Evolutionary conservation across 2,888 invertebrate species (phyloP).

Genomic region (Diplazon laetatorius): DNA sequence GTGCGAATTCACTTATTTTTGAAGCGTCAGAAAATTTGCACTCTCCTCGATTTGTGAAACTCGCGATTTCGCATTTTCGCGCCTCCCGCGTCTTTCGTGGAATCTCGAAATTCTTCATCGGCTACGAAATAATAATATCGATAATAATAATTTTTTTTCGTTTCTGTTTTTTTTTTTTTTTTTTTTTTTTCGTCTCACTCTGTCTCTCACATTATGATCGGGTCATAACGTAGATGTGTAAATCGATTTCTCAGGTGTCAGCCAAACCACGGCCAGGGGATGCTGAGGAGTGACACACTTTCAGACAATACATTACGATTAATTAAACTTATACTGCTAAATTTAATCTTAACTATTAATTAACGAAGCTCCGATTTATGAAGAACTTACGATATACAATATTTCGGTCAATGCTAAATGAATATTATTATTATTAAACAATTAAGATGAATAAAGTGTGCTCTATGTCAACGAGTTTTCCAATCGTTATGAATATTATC

Average conservation of each 20-base stretch:
- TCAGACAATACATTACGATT: constrained; percentile 82
- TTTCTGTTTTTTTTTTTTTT: constrained; percentile 50
- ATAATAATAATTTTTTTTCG: constrained; percentile 4
- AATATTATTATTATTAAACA: constrained; percentile 80
- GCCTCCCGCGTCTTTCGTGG: not conserved
- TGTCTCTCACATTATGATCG: constrained; percentile 56
- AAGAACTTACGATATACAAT: constrained; percentile 74
- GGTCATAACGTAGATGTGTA: constrained; percentile 1
- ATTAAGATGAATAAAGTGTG: constrained; percentile 81
- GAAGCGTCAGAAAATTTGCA: constrained; percentile 49
- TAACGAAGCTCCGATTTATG: constrained; percentile 77
- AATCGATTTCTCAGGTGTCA: constrained; percentile 48
- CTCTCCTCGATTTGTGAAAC: constrained; percentile 32
- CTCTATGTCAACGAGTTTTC: constrained; percentile 78
- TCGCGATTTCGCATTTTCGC: constrained; percentile 15
- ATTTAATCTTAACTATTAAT: constrained; percentile 79
- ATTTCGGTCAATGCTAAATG: constrained; percentile 81
- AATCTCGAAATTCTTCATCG: constrained; percentile 29
- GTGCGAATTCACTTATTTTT: constrained; percentile 57
- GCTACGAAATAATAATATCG: constrained; percentile 33
- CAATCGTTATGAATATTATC: constrained; percentile 19
- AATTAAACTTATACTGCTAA: constrained; percentile 81
- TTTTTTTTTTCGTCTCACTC: constrained; percentile 32
- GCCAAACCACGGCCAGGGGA: constrained; percentile 76
- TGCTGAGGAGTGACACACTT: constrained; percentile 81